phyloP scores from a whole-genome alignment of 2,113 vertebrate genomes.

The Tenebrosternarchus preto region DNA sequence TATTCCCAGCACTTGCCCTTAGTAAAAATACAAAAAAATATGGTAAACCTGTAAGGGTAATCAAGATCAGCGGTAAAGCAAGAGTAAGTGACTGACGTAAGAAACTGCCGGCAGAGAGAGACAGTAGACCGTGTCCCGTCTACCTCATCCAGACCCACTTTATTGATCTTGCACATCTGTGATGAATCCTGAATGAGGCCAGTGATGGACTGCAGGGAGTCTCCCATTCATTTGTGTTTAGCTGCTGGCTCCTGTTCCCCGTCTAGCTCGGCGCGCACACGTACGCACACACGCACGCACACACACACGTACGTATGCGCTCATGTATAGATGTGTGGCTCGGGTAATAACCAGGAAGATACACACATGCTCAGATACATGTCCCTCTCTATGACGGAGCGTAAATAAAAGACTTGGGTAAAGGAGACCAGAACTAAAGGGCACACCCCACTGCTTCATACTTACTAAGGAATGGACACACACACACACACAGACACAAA shows the following conservation, averaged over 20 bases:
- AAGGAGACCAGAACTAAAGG: conserved; percentile 45
- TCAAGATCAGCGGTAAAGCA: conserved; percentile 49
- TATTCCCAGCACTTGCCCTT: neutral
- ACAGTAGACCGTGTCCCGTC: conserved; percentile 64
- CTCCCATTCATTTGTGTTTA: conserved; percentile 69
- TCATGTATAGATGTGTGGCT: neutral
- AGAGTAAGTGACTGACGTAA: conserved; percentile 66
- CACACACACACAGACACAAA: conserved; percentile 18
- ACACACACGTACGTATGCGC: neutral
- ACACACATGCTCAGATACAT: neutral
- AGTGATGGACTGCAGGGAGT: conserved; percentile 60
- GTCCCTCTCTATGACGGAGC: conserved; percentile 24
- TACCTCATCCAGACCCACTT: conserved; percentile 60
- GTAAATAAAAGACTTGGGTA: conserved; percentile 50
- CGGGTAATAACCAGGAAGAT: neutral
- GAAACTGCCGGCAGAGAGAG: conserved; percentile 72
- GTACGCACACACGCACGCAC: neutral
- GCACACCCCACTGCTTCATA: conserved; percentile 50
- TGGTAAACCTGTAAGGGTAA: conserved; percentile 26
- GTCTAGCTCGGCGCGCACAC: conserved; percentile 46
- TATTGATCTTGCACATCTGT: conserved; percentile 73
- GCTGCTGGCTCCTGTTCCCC: conserved; percentile 45
- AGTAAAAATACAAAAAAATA: neutral
- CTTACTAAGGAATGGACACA: conserved; percentile 44
- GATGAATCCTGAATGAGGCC: conserved; percentile 75